Base-by-base conservation (phyloP, 1,140 invertebrate genomes). In the Heliconius hermathena region DNA sequence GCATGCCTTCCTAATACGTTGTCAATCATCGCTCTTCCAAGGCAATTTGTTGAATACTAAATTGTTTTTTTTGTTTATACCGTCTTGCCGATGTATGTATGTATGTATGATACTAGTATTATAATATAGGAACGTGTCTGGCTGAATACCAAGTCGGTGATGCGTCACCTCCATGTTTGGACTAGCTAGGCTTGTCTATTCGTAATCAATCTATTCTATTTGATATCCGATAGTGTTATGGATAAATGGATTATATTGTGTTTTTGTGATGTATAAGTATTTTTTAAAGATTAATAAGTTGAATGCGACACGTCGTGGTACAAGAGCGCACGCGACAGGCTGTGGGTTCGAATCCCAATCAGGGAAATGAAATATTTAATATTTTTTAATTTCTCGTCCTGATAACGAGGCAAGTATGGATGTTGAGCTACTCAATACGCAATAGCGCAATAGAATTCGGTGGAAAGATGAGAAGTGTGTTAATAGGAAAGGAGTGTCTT, bases 1-100 rank as follows among this genome's bases (percentile, higher is more conserved):
- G 88, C 83, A 86, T 85, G 86, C 88, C 84, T 82, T 87, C 87
- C 89, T 91, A 91, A 91, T 90, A 88, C 90, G 79, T 83, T 91
- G 90, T 90, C 90, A 88, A 90, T 90, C 89, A 91, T 90, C 84
- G 84, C 85, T 84, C 83, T 84, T 79, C 72, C 71, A 79, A 71
- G 76, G 70, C 33, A 66, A 66, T 66, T 66, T 66, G 71, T 41
- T 72, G 71, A 72, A 72, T 72, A 72, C 71, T 72, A 72, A 72
- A 36, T 20, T 22, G 71, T 72, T 72, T 72, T 71, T 72, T 72
- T 72, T 72, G 71, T 72, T 72, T 72, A 41, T 72, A 38, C 29
- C 36, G n/a, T 72, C 71, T 72, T 66, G 38, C 20, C 18, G 18
- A 20, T 72, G 36, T 38, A 41, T 46, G 41, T 41, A 41, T 41